Conservation (phyloP, 2,113 vertebrate species). For the Pomatorhinus ruficollis region DNA sequence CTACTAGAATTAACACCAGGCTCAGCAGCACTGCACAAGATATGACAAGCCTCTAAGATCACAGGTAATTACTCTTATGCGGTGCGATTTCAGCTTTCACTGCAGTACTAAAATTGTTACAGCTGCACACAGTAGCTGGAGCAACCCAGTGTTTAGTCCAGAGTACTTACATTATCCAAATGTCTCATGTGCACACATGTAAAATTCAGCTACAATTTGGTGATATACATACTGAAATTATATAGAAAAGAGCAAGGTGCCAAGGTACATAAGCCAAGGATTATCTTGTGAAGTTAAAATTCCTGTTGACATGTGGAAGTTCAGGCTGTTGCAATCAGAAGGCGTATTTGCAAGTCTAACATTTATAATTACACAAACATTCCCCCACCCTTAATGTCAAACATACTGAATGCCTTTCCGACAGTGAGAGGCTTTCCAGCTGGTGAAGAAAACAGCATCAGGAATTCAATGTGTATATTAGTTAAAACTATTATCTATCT, state of each 20-base stretch:
- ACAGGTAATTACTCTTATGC: conserved; percentile 22
- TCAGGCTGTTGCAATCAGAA: conserved; percentile 60
- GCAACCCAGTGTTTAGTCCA: background rate
- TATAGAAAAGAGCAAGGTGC: background rate
- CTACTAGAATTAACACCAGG: background rate
- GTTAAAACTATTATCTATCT: background rate
- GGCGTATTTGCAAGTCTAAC: conserved; percentile 55
- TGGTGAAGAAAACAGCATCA: conserved; percentile 32
- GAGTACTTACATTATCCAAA: background rate
- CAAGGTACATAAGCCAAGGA: conserved; percentile 7
- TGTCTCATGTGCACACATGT: background rate
- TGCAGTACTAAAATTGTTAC: conserved; percentile 14
- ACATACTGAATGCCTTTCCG: conserved; percentile 26
- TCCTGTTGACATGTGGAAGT: conserved; percentile 55
- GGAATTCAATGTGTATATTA: background rate
- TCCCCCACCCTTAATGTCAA: conserved; percentile 62
- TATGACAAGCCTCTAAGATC: conserved; percentile 34
- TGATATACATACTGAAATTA: background rate
- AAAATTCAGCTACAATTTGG: conserved; percentile 11
- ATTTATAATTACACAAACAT: conserved; percentile 64
- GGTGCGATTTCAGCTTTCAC: background rate
- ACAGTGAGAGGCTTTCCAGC: conserved; percentile 47
- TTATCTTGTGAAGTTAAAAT: conserved; percentile 40
- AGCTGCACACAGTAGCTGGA: conserved; percentile 13
- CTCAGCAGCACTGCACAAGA: conserved; percentile 20